Base-by-base conservation (phyloP, 2,797 vertebrate genomes). In the Prionace glauca region DNA sequence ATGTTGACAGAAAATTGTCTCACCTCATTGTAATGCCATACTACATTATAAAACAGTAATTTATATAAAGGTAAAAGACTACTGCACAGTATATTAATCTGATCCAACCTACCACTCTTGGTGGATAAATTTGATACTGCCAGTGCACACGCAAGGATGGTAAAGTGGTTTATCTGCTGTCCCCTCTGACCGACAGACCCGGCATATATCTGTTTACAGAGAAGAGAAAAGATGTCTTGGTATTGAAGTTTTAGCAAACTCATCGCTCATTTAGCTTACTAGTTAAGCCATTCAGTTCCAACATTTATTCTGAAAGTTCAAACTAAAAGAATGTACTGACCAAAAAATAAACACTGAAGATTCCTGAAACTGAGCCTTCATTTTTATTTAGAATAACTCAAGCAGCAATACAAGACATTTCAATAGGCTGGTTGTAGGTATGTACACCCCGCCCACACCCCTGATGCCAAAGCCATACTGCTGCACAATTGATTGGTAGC, bases 71-170 rank as follows among this genome's bases (percentile, higher is more conserved):
- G n/a, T 36, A 16, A 84, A 84, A 81, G 60, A 29, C 62, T 84
- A 84, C 41, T 95, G 16, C 29, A 69, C n/a, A 81, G 32, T 26
- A 84, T 41, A 94, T 81, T 8, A 65, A 72, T 87, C 20, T 65
- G 65, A 79, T 20, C 56, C 95, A 96, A 97, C 98, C 96, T 97
- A 99, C 99, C 99, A 99, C 98, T 99, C 99, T 96, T 99, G 99
- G 97, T 99, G 99, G 96, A 99, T 99, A 96, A 99, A 99, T 97
- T 99, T 99, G 97, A 99, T 99, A 98, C 99, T 99, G 98, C 99
- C 99, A 92, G 99, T 99, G 97, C 99, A 99, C 92, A 99, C 99
- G 97, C 99, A 99, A 0, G 99, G 99, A 96, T 99, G 99, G 97
- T 98, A 99, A 16, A 99, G 98, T 0, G 99, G 99, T 96, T 99